Conservation (phyloP, 2,888 invertebrate genomes). For the Argyra leucocephala region DNA sequence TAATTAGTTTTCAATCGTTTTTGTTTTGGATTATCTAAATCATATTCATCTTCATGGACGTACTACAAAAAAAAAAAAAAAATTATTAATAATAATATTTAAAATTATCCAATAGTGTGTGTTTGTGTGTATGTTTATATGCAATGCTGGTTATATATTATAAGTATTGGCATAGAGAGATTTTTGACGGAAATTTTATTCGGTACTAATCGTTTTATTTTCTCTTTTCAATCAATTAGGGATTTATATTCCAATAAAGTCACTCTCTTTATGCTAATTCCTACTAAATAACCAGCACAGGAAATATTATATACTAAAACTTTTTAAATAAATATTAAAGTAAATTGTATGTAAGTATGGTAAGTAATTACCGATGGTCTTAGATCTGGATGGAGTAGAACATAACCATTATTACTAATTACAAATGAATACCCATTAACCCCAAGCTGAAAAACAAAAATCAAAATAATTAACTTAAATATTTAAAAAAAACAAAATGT, state of each 20-base stretch:
- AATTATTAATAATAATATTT: background rate
- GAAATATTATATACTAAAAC: background rate
- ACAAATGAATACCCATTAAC: constrained; percentile 95
- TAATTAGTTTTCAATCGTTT: constrained; percentile 70
- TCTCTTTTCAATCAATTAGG: too few relatives aligned
- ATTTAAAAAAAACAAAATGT: background rate
- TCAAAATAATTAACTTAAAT: background rate
- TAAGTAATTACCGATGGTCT: constrained; percentile 67
- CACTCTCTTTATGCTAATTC: too few relatives aligned
- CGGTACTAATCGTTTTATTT: too few relatives aligned
- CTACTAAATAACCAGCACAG: background rate
- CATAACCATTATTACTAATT: constrained; percentile 92
- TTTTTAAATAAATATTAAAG: background rate
- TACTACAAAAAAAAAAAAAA: background rate
- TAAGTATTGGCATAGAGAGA: too few relatives aligned
- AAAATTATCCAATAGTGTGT: background rate
- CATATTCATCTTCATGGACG: constrained; percentile 5
- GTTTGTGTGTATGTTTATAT: too few relatives aligned
- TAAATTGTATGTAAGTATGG: background rate
- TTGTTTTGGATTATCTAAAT: constrained; percentile 4
- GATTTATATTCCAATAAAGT: too few relatives aligned
- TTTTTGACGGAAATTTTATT: too few relatives aligned
- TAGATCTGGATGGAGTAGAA: constrained; percentile 88
- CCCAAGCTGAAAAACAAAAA: constrained; percentile 57
- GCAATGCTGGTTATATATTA: too few relatives aligned